Evolutionary conservation across 92 coral and sea anemone species (phyloP).

Genomic region (Actinernus sp.): DNA sequence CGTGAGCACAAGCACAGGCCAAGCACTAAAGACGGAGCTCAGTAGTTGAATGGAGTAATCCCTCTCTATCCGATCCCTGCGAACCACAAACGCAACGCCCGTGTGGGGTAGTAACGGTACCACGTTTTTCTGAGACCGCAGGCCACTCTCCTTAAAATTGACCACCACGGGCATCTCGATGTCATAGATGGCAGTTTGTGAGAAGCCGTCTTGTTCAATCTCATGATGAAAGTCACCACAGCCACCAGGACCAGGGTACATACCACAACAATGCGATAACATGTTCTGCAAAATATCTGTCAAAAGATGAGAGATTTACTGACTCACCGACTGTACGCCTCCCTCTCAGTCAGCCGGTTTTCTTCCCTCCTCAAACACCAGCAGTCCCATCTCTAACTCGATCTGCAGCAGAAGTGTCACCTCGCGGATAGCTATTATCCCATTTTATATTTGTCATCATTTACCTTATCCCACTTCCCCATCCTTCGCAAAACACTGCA

Average conservation of each 20-base stretch:
- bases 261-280: constrained; percentile 53
- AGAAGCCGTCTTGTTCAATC: not conserved
- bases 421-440: no score
- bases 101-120: constrained; percentile 72
- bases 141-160: constrained; percentile 44
- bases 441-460: no score
- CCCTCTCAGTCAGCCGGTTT: no score
- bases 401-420: no score
- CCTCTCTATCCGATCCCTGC: constrained; percentile 41
- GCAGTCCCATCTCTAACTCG: no score
- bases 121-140: constrained; percentile 39
- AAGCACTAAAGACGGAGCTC: constrained; percentile 73
- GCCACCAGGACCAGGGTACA: not conserved
- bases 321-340: no score
- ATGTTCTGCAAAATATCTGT: constrained; percentile 35
- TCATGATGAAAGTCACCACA: constrained; percentile 31
- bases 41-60: constrained; percentile 62
- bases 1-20: constrained; percentile 91
- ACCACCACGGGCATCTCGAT: constrained; percentile 56
- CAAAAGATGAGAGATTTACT: no score
- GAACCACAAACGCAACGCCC: constrained; percentile 71
- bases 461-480: no score
- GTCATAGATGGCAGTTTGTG: constrained; percentile 3
- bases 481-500: no score
- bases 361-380: no score